Evolutionary conservation across 1,140 invertebrate genomes (phyloP).

Genomic region (Bombus balteatus): DNA sequence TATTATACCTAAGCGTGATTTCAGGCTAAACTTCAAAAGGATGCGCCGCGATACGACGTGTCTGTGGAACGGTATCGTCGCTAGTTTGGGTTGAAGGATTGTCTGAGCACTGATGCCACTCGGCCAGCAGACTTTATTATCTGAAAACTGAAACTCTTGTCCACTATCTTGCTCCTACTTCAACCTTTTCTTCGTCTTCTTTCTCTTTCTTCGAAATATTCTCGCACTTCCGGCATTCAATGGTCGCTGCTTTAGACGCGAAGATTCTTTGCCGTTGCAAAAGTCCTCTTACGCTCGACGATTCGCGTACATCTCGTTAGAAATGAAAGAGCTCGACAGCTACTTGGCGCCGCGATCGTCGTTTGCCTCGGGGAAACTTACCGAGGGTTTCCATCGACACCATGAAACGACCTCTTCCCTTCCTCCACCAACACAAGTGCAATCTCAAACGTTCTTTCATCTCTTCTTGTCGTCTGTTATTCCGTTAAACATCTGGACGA

Average conservation of each 20-base stretch:
- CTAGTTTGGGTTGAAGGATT: constrained; percentile 65
- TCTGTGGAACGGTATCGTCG: constrained; percentile 38
- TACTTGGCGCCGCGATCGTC: not conserved
- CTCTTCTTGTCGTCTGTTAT: not conserved
- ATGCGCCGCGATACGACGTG: constrained; percentile 30
- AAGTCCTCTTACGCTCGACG: not conserved
- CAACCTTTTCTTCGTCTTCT: not conserved
- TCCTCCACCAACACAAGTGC: not conserved
- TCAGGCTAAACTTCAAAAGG: constrained; percentile 20
- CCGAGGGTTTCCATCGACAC: not conserved
- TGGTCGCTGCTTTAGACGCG: constrained; percentile 19
- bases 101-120: constrained; percentile 68
- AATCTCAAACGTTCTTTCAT: not conserved
- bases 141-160: constrained; percentile 60
- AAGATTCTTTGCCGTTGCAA: not conserved
- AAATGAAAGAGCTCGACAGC: constrained; percentile 13
- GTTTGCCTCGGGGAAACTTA: not conserved
- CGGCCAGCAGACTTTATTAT: constrained; percentile 68
- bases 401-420: not conserved
- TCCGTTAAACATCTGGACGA: not conserved
- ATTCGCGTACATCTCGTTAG: constrained; percentile 15
- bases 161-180: constrained; percentile 11
- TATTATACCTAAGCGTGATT: constrained; percentile 53
- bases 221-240: constrained; percentile 49
- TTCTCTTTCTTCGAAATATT: constrained; percentile 7